Conservation (phyloP, 2,888 invertebrate species). For the Heterodera filipjevi region DNA sequence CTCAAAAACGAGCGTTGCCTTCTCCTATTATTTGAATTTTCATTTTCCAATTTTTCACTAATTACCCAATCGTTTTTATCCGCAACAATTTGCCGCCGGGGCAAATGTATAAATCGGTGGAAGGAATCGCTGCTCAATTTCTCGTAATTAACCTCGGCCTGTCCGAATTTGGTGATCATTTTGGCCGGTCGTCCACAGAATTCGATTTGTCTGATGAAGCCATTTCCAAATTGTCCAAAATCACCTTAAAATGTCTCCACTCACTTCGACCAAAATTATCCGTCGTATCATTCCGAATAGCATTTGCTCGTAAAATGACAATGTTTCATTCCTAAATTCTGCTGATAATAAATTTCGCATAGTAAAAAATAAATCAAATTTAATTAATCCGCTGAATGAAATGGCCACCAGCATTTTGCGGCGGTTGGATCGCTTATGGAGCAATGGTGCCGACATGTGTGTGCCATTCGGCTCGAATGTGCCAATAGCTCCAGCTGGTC, state of each 20-base stretch:
- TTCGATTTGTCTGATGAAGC: background rate
- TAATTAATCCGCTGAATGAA: background rate
- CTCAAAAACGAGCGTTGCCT: background rate
- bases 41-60: background rate
- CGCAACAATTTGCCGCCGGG: background rate
- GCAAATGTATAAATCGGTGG: background rate
- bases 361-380: background rate
- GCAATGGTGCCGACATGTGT: conserved; percentile 6
- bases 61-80: conserved; percentile 7
- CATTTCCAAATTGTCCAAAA: background rate
- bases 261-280: background rate
- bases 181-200: background rate
- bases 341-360: background rate
- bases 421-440: conserved; percentile 18
- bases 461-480: background rate
- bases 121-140: background rate
- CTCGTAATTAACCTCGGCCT: background rate
- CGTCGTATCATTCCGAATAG: background rate
- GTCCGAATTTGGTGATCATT: background rate
- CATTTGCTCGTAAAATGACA: conserved; percentile 5
- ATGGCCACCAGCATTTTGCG: conserved; percentile 14
- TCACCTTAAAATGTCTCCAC: background rate
- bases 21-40: background rate
- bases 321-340: background rate
- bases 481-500: background rate